phyloP scores from a whole-genome alignment of 2,888 invertebrate species.

The Lordiphosa fenestrarum region DNA sequence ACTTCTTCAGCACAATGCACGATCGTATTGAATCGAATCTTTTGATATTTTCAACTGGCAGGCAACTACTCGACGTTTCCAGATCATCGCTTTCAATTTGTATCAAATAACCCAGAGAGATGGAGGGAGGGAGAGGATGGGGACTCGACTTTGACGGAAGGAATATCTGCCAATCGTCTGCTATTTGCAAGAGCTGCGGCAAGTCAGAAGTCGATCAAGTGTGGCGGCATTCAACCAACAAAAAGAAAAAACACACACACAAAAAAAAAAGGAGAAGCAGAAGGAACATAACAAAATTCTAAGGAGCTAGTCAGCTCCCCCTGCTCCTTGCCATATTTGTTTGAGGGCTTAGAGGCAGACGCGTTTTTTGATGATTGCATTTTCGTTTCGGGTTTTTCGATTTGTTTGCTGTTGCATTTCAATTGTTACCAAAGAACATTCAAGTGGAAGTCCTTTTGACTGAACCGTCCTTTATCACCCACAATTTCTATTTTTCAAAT shows the following conservation, averaged over 20 bases:
- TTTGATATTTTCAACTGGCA: no score
- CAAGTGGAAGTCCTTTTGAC: slow-evolving; percentile 68
- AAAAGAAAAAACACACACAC: no score
- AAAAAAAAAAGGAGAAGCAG: background rate
- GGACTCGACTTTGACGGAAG: slow-evolving; percentile 36
- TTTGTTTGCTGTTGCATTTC: slow-evolving; percentile 17
- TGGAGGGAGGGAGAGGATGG: background rate
- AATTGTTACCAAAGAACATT: slow-evolving; percentile 55
- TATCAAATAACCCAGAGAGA: slow-evolving; percentile 52
- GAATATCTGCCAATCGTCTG: slow-evolving; percentile 12
- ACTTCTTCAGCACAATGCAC: slow-evolving; percentile 24
- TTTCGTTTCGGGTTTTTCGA: slow-evolving; percentile 9
- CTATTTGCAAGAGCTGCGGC: slow-evolving; percentile 37
- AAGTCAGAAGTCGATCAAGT: slow-evolving; percentile 71
- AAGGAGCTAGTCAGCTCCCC: background rate
- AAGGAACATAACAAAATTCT: slow-evolving; percentile 1
- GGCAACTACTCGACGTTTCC: slow-evolving; percentile 57
- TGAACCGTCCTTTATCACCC: slow-evolving; percentile 30
- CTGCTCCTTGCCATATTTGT: slow-evolving; percentile 26
- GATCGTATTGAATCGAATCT: slow-evolving; percentile 2
- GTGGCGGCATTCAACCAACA: slow-evolving; percentile 33
- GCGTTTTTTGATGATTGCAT: slow-evolving; percentile 8
- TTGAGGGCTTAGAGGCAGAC: slow-evolving; percentile 27
- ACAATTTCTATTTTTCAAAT: slow-evolving; percentile 18
- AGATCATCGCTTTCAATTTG: slow-evolving; percentile 69